A percentile compares a stretch with the other conserved stretches of the same genome.
phyloP scores from a whole-genome alignment of 1,140 invertebrate species.

The Eubasilissa regina region DNA sequence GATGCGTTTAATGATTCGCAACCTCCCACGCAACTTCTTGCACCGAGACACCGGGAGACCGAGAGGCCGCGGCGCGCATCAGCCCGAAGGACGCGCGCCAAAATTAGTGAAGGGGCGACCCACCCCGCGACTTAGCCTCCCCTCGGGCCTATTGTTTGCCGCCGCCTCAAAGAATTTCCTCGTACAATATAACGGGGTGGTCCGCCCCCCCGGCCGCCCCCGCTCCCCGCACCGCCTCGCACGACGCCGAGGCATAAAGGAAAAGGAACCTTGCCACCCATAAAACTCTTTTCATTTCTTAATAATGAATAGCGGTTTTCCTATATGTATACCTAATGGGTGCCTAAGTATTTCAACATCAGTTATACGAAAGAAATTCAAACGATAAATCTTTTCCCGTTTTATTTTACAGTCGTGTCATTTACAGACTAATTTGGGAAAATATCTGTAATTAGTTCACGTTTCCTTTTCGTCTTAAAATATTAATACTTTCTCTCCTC shows the following conservation, averaged over 20 bases:
- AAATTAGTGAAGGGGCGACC: slow-evolving; percentile 50
- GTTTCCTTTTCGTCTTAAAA: too few species aligned
- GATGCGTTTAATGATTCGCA: slow-evolving; percentile 41
- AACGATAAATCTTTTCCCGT: slow-evolving; percentile 16
- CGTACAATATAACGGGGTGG: slow-evolving; percentile 54
- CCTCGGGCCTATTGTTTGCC: slow-evolving; percentile 51
- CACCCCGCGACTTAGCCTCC: slow-evolving; percentile 23
- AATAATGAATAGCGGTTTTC: slow-evolving; percentile 61
- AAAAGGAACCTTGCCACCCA: slow-evolving; percentile 55
- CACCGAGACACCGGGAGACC: not conserved
- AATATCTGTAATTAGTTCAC: too few species aligned
- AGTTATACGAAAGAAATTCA: slow-evolving; percentile 28
- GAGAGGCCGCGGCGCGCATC: slow-evolving; percentile 52
- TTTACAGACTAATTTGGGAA: too few species aligned
- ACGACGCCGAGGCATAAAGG: slow-evolving; percentile 47
- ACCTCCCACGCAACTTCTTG: not conserved
- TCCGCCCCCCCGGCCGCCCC: slow-evolving; percentile 12
- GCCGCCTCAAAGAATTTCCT: slow-evolving; percentile 57
- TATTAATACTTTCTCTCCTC: too few species aligned
- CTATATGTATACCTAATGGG: slow-evolving; percentile 58
- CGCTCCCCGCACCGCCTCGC: slow-evolving; percentile 35
- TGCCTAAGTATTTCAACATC: slow-evolving; percentile 45
- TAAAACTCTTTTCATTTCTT: slow-evolving; percentile 62
- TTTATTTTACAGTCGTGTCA: not conserved
- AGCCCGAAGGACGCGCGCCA: slow-evolving; percentile 45